Percentiles rank a stretch among this genome's conserved stretches.
Evolutionary conservation across 2,888 invertebrate species (phyloP).

Genomic region (Brachyptera risi): DNA sequence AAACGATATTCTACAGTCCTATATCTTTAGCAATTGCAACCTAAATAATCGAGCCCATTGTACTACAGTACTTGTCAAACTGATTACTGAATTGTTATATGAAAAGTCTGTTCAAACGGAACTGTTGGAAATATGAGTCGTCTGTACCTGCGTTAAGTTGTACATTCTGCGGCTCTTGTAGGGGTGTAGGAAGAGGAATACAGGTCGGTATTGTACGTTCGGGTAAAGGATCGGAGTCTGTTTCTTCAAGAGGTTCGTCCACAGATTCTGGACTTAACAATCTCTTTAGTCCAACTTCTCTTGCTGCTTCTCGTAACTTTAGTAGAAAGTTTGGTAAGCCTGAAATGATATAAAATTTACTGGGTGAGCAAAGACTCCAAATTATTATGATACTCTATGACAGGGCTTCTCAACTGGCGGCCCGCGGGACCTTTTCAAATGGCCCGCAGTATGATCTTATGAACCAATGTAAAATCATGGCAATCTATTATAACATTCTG

Average conservation of each 20-base stretch:
- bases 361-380: constrained; percentile 9
- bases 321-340: constrained; percentile 74
- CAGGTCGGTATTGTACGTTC: not conserved
- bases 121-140: not conserved
- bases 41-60: too few relatives aligned
- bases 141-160: not conserved
- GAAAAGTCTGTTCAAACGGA: not conserved
- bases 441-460: too few relatives aligned
- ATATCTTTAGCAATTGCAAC: too few relatives aligned
- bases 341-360: constrained; percentile 36
- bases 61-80: too few relatives aligned
- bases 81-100: not conserved
- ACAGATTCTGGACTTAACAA: not conserved
- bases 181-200: not conserved
- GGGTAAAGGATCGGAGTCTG: too few relatives aligned
- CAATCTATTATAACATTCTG: too few relatives aligned
- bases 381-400: too few relatives aligned
- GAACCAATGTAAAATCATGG: too few relatives aligned
- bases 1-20: too few relatives aligned
- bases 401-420: too few relatives aligned
- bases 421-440: too few relatives aligned
- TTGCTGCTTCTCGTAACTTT: constrained; percentile 65
- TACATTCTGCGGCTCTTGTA: not conserved
- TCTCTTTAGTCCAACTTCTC: constrained; percentile 49
- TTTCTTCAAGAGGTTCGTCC: too few relatives aligned